Evolutionary conservation across 2,888 invertebrate genomes (phyloP).

Genomic region (Nasonovia ribisnigri): DNA sequence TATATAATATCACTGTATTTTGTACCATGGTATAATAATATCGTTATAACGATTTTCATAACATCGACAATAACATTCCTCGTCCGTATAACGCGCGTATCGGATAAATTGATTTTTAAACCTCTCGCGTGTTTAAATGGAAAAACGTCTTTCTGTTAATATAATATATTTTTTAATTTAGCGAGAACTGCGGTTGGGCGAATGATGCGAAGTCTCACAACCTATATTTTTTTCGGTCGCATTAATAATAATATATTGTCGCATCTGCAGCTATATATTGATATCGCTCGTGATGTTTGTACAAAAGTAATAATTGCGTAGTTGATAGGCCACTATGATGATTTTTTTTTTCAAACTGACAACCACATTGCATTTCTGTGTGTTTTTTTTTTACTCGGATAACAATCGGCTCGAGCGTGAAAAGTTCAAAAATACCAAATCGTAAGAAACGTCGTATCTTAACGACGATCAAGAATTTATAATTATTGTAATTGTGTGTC

Average conservation of each 20-base stretch:
- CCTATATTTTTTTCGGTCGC: too few relatives aligned
- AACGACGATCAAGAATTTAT: not conserved
- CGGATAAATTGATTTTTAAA: constrained; percentile 18
- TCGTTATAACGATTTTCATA: not conserved
- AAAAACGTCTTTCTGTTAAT: not conserved
- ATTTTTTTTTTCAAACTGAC: not conserved
- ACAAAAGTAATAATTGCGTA: not conserved
- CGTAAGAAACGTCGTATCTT: not conserved
- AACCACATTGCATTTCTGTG: not conserved
- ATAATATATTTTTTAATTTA: not conserved
- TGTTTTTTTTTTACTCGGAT: not conserved
- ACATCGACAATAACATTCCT: constrained; percentile 15
- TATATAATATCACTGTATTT: not conserved
- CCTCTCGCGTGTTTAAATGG: not conserved
- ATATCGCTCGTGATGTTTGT: not conserved
- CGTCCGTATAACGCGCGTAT: not conserved
- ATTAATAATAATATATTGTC: too few relatives aligned
- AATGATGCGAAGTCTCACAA: not conserved
- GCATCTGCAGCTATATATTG: not conserved
- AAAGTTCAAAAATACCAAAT: not conserved
- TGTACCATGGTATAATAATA: not conserved
- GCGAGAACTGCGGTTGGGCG: not conserved
- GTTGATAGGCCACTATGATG: not conserved
- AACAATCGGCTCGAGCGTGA: not conserved
- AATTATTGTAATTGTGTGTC: not conserved